phyloP scores from a whole-genome alignment of 2,888 invertebrate species.

The Ochlodes sylvanus region DNA sequence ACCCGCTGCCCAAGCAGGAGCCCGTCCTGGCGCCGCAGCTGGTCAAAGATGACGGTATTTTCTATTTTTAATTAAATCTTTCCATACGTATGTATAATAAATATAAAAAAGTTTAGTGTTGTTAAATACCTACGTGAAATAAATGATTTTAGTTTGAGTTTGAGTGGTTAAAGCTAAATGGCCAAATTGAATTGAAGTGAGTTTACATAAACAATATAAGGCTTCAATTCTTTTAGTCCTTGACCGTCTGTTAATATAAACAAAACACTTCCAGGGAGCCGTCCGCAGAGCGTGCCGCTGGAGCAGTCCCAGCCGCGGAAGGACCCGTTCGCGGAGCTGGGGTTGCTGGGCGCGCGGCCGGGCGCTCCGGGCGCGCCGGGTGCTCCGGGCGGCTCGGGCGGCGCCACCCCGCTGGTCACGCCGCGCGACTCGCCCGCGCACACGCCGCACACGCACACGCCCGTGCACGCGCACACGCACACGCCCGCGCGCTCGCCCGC shows the following conservation, averaged over 20 bases:
- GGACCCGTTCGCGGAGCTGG: constrained; percentile 92
- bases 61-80: no score
- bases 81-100: no score
- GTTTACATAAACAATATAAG: no score
- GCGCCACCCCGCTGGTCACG: constrained; percentile 52
- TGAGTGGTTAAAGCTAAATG: no score
- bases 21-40: constrained; percentile 69
- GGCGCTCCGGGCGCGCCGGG: constrained; percentile 26
- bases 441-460: constrained; percentile 64
- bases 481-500: constrained; percentile 71
- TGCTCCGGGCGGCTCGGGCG: constrained; percentile 40
- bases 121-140: neutral
- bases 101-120: no score
- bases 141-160: no score
- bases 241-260: no score
- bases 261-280: constrained; percentile 36
- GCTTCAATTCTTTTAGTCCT: no score
- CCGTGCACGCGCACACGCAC: constrained; percentile 55
- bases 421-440: constrained; percentile 64
- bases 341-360: constrained; percentile 57
- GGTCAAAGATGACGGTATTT: constrained; percentile 65
- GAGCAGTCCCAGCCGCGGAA: constrained; percentile 79
- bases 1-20: constrained; percentile 74
- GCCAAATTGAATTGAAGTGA: no score
- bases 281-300: constrained; percentile 68